phyloP scores from a whole-genome alignment of 1,140 invertebrate genomes.

The Thaumatotibia leucotreta region DNA sequence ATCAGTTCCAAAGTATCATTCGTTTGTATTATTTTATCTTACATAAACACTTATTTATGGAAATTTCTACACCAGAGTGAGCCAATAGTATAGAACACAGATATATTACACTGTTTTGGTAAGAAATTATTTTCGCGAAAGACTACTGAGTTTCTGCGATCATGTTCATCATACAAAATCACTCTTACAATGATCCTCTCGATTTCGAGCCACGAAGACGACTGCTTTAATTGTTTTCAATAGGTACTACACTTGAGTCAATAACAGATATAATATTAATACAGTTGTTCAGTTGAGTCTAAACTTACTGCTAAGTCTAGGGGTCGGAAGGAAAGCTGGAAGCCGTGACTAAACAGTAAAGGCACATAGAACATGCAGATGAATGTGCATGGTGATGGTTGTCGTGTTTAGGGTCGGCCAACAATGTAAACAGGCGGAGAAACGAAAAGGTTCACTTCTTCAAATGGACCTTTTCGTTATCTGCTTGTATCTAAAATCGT shows the following conservation, averaged over 20 bases:
- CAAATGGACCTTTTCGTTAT: no score
- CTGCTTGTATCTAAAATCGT: no score
- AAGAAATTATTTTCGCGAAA: background rate
- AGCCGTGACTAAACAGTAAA: constrained; percentile 42
- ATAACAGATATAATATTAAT: background rate
- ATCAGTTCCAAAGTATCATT: background rate
- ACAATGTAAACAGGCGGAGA: background rate
- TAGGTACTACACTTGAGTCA: background rate
- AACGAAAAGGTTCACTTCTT: background rate
- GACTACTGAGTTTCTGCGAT: background rate
- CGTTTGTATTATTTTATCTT: background rate
- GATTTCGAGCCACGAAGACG: background rate
- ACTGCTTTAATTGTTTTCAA: background rate
- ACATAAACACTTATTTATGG: no score
- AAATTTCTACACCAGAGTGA: no score
- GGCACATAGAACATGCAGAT: constrained; percentile 62
- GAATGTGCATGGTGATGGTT: constrained; percentile 71
- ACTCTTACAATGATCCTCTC: background rate
- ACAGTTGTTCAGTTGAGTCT: background rate
- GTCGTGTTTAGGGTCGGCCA: constrained; percentile 22
- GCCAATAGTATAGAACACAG: no score
- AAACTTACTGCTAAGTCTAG: constrained; percentile 1
- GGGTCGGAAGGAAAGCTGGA: constrained; percentile 55
- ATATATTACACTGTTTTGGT: no score
- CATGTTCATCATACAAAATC: background rate